Conservation (phyloP, 2,113 vertebrate species). For the Tetrax tetrax region DNA sequence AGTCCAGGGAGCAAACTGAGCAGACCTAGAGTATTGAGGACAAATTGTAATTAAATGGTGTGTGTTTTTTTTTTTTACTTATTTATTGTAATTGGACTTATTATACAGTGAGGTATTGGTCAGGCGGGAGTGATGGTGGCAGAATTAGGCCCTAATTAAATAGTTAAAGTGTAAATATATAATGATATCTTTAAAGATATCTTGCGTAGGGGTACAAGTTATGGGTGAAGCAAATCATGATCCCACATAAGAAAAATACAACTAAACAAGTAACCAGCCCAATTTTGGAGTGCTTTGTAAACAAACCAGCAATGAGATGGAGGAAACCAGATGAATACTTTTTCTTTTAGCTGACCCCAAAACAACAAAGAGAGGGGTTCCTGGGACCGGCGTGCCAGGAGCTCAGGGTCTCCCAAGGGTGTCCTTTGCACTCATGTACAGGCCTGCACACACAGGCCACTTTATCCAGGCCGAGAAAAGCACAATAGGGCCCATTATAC, state of each 20-base stretch:
- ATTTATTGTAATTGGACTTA: slow-evolving; percentile 32
- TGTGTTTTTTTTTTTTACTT: slow-evolving; percentile 19
- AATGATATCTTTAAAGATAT: not conserved
- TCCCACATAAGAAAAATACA: not conserved
- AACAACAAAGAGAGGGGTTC: not conserved
- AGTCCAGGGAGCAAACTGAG: not conserved
- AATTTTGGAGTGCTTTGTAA: not conserved
- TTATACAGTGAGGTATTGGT: slow-evolving; percentile 34
- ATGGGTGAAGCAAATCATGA: not conserved
- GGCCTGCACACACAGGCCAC: not conserved
- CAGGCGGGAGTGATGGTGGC: slow-evolving; percentile 44
- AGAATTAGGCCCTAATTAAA: slow-evolving; percentile 56
- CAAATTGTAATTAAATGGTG: slow-evolving; percentile 27
- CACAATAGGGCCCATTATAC: slow-evolving; percentile 38
- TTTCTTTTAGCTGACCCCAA: not conserved
- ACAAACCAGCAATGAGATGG: not conserved
- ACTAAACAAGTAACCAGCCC: not conserved
- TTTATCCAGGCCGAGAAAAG: not conserved
- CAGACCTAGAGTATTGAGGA: not conserved
- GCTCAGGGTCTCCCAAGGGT: not conserved
- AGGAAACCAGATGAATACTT: not conserved
- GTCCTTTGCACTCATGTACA: not conserved
- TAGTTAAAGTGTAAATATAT: slow-evolving; percentile 23
- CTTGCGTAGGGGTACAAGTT: accelerated
- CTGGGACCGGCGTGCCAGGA: not conserved